These are phyloP conservation scores for Iselma pallidipennis DNA, from an alignment of 2,888 invertebrate genomes.

Conservation along the genomic window DNA sequence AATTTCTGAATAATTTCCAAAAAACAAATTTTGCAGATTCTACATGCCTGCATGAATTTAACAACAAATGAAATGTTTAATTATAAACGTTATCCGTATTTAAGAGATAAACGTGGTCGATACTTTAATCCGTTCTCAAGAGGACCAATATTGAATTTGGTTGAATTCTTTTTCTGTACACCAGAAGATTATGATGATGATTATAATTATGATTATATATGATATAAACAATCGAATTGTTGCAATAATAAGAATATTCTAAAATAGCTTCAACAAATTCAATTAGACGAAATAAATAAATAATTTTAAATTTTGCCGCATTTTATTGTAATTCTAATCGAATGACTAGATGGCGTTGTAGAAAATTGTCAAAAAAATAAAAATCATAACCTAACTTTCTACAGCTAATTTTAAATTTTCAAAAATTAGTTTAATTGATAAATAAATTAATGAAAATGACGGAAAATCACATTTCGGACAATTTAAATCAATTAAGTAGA, in stretches of 20 bases:
- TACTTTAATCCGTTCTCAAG: constrained; percentile 93
- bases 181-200: constrained; percentile 80
- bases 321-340: neutral
- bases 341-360: no score
- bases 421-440: neutral
- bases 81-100: constrained; percentile 87
- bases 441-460: neutral
- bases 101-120: constrained; percentile 84
- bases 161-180: constrained; percentile 88
- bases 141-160: constrained; percentile 81
- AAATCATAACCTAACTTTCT: neutral
- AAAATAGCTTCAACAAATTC: constrained; percentile 12
- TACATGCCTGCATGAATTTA: constrained; percentile 90
- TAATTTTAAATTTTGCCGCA: constrained; percentile 3
- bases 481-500: constrained; percentile 57
- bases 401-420: neutral
- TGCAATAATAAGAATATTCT: constrained; percentile 10
- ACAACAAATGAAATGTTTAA: constrained; percentile 96
- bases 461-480: constrained; percentile 39
- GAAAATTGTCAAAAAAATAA: no score
- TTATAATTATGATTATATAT: constrained; percentile 51
- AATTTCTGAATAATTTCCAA: no score
- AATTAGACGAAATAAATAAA: no score
- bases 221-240: constrained; percentile 34
- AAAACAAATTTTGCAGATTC: constrained; percentile 70